Percentiles rank a stretch among this genome's conserved stretches.
These are phyloP conservation scores for Pheosia tremula DNA, from an alignment of 2,888 invertebrate genomes.

Conservation along the genomic window DNA sequence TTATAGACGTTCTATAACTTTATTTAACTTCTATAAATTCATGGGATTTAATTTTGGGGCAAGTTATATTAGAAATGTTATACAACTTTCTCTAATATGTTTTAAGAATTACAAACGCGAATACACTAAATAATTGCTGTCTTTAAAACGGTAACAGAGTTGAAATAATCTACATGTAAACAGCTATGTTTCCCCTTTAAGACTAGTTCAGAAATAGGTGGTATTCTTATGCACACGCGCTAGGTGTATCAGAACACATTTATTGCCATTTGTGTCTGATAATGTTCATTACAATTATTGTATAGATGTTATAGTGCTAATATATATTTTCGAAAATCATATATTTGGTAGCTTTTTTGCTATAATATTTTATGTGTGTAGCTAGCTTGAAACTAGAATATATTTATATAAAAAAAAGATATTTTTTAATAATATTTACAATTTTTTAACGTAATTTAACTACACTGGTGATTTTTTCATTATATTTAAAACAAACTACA, in stretches of 20 bases:
- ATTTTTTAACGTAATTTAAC: no score
- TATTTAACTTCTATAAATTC: no score
- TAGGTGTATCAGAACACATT: not conserved
- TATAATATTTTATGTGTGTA: conserved; percentile 11
- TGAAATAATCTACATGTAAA: no score
- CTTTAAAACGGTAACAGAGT: no score
- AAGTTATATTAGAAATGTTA: no score
- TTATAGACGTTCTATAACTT: no score
- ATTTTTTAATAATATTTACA: not conserved
- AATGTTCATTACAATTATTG: not conserved
- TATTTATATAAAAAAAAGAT: not conserved
- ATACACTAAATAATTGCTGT: no score
- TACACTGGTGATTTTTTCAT: no score
- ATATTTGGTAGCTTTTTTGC: conserved; percentile 30
- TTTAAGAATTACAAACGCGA: no score
- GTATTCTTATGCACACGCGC: not conserved
- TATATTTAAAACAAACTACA: no score
- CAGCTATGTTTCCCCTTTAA: not conserved
- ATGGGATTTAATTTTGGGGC: no score
- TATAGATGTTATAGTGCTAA: not conserved
- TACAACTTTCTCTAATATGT: no score
- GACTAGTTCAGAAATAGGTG: not conserved
- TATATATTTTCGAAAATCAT: not conserved
- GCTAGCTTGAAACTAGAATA: conserved; percentile 17
- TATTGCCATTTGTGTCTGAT: not conserved